A percentile compares a stretch with the other conserved stretches of the same genome.
phyloP scores from a whole-genome alignment of 2,797 vertebrate genomes.

The Cyprinodon diabolis region DNA sequence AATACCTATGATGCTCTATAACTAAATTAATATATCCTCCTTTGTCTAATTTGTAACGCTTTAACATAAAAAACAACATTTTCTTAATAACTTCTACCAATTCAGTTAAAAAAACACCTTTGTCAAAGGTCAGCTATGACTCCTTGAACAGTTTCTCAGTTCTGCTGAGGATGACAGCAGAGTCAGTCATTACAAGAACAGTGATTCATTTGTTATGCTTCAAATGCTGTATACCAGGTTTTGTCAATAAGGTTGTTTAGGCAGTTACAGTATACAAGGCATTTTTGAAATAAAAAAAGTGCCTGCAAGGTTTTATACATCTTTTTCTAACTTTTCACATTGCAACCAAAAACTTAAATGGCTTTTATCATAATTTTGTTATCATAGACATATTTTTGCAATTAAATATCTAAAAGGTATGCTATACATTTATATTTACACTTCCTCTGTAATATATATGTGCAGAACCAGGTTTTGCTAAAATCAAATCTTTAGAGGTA shows the following conservation, averaged over 20 bases:
- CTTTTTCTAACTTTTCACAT: neutral
- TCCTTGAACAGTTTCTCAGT: slow-evolving; percentile 1
- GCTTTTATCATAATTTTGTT: neutral
- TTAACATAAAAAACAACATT: slow-evolving; percentile 11
- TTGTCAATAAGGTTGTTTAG: slow-evolving; percentile 1
- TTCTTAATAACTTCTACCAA: slow-evolving; percentile 12
- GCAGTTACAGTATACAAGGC: neutral
- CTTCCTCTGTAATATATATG: neutral
- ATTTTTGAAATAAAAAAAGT: neutral
- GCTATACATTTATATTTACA: neutral
- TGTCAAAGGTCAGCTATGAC: slow-evolving; percentile 20
- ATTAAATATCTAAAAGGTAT: neutral
- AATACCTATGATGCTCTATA: neutral
- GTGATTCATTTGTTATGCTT: slow-evolving; percentile 16
- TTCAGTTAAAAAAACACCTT: slow-evolving; percentile 11
- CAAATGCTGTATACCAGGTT: slow-evolving; percentile 5
- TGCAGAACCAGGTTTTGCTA: neutral
- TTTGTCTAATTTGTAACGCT: slow-evolving; percentile 11
- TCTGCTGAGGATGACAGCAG: slow-evolving; percentile 7
- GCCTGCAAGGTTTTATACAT: neutral
- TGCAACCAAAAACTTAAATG: neutral
- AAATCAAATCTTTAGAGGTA: neutral
- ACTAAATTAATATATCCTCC: slow-evolving; percentile 20
- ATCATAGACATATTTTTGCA: neutral
- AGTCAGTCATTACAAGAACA: slow-evolving; percentile 13